phyloP scores from a whole-genome alignment of 1,140 invertebrate species.

The Vollenhovia emeryi region DNA sequence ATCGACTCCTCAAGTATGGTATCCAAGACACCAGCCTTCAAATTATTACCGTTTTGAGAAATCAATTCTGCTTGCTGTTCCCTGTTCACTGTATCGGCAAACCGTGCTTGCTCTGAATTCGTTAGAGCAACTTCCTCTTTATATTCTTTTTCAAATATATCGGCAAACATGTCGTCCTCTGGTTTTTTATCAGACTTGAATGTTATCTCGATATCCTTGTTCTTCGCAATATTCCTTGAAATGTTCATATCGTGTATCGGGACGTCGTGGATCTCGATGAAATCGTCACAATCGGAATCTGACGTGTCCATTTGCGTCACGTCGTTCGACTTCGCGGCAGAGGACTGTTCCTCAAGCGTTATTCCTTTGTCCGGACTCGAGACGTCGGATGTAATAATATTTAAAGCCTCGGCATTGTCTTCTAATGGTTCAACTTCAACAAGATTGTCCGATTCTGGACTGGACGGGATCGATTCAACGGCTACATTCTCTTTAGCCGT shows the following conservation, averaged over 20 bases:
- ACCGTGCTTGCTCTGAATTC: background rate
- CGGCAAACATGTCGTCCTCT: constrained; percentile 89
- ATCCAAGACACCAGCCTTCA: background rate
- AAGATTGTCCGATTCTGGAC: constrained; percentile 2
- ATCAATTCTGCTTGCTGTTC: background rate
- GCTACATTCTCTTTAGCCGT: background rate
- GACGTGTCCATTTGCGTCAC: constrained; percentile 57
- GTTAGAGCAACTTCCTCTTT: background rate
- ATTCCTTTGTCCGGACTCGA: background rate
- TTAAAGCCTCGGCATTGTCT: background rate
- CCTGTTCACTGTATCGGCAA: background rate
- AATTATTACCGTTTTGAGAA: background rate
- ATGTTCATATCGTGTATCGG: constrained; percentile 59
- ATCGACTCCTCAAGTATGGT: constrained; percentile 31
- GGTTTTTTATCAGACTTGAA: constrained; percentile 76
- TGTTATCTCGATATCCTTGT: constrained; percentile 74
- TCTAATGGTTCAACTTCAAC: background rate
- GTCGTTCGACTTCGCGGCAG: constrained; percentile 41
- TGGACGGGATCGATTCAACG: constrained; percentile 7
- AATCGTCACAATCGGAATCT: constrained; percentile 82
- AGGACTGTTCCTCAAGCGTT: background rate
- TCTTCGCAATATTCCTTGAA: constrained; percentile 31
- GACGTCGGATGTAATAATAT: background rate
- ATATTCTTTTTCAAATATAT: constrained; percentile 69
- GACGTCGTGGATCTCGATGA: constrained; percentile 79